These are phyloP conservation scores for Crypturellus tataupa DNA, from an alignment of 2,797 vertebrate genomes.

Conservation along the genomic window DNA sequence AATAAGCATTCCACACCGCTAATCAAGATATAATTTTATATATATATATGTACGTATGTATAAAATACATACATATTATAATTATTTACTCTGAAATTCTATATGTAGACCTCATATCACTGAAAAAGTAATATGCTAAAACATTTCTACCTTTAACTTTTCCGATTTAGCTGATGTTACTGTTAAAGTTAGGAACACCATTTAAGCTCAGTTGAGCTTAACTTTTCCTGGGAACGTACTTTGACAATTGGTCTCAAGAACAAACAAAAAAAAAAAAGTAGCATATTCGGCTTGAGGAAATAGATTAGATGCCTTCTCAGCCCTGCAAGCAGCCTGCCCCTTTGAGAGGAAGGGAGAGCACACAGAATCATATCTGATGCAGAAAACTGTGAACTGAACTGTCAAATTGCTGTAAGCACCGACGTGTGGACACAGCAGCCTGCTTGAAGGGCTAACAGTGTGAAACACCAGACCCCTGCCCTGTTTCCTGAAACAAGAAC, in stretches of 20 bases:
- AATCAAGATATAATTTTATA: background rate
- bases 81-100: background rate
- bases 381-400: background rate
- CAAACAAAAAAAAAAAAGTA: background rate
- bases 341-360: background rate
- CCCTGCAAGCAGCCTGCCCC: background rate
- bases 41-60: no score
- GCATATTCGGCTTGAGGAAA: background rate
- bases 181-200: background rate
- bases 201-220: background rate
- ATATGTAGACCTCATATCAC: background rate
- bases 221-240: background rate
- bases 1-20: background rate
- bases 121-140: background rate
- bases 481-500: background rate
- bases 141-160: background rate
- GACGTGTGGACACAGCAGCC: background rate
- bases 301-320: background rate
- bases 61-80: no score
- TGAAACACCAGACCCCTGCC: no score
- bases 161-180: background rate
- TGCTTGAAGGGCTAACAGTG: background rate
- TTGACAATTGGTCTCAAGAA: background rate
- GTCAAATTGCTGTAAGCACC: background rate
- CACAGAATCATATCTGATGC: background rate